phyloP scores from a whole-genome alignment of 2,113 vertebrate species.

The Erpornis zantholeuca region DNA sequence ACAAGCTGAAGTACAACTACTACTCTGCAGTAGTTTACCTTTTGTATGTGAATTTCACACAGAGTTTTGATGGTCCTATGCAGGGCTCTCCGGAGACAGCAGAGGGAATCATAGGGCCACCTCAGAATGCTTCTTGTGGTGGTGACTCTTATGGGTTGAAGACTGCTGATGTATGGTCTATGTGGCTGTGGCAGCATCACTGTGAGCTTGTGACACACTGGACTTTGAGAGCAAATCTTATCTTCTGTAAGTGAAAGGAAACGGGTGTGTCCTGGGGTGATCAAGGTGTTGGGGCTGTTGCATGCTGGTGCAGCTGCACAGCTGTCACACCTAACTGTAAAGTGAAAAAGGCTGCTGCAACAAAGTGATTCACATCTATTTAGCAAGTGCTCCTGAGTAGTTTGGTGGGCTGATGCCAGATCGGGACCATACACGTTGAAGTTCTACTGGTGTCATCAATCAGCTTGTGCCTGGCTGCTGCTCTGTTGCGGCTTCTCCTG shows the following conservation, averaged over 20 bases:
- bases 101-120: neutral
- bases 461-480: neutral
- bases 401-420: neutral
- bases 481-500: neutral
- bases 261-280: fast-evolving
- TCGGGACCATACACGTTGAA: neutral
- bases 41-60: neutral
- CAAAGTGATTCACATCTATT: neutral
- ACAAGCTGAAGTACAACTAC: no score
- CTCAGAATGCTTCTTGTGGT: neutral
- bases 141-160: neutral
- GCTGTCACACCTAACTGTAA: neutral
- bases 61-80: fast-evolving
- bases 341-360: neutral
- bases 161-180: neutral
- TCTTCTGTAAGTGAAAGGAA: neutral
- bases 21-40: neutral
- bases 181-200: neutral
- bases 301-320: neutral
- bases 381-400: neutral
- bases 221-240: neutral
- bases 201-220: neutral
- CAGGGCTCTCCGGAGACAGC: neutral
- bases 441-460: neutral
- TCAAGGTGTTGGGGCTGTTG: neutral